A percentile compares a stretch with the other conserved stretches of the same genome.
Conservation (phyloP, 2,888 invertebrate genomes). For the Sesamia inferens region DNA sequence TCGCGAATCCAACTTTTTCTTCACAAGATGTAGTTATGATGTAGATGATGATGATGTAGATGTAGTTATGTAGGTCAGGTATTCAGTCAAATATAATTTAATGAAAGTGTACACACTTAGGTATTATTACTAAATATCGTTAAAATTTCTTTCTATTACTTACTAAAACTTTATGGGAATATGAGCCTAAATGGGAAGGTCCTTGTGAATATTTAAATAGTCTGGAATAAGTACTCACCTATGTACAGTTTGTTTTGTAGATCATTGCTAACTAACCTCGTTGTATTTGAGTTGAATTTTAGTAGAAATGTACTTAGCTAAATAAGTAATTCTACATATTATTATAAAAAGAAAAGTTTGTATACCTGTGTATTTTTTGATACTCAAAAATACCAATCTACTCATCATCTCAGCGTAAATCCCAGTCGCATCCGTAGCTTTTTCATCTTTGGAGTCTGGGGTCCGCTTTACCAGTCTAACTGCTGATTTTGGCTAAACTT, state of each 20-base stretch:
- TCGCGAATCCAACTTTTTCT: too few species aligned
- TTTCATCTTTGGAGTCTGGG: too few species aligned
- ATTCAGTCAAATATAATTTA: too few species aligned
- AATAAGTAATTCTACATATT: too few species aligned
- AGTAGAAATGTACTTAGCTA: not conserved
- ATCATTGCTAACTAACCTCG: conserved; percentile 6
- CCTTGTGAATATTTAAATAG: conserved; percentile 29
- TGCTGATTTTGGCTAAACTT: too few species aligned
- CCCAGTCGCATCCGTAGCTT: too few species aligned
- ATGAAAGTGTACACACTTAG: not conserved
- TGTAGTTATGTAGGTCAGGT: too few species aligned
- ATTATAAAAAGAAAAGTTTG: not conserved
- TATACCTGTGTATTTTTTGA: not conserved
- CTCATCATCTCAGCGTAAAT: too few species aligned
- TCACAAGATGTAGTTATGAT: too few species aligned
- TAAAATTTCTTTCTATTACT: conserved; percentile 4
- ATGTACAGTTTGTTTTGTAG: conserved; percentile 10
- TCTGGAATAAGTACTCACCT: conserved; percentile 7
- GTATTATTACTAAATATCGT: not conserved
- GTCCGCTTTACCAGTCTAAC: too few species aligned
- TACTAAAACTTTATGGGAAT: conserved; percentile 10
- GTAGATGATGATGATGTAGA: too few species aligned
- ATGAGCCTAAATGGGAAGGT: not conserved
- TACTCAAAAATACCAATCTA: not conserved
- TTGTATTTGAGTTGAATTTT: not conserved